Conservation (phyloP, 1,140 invertebrate genomes). For the Apolygus lucorum region DNA sequence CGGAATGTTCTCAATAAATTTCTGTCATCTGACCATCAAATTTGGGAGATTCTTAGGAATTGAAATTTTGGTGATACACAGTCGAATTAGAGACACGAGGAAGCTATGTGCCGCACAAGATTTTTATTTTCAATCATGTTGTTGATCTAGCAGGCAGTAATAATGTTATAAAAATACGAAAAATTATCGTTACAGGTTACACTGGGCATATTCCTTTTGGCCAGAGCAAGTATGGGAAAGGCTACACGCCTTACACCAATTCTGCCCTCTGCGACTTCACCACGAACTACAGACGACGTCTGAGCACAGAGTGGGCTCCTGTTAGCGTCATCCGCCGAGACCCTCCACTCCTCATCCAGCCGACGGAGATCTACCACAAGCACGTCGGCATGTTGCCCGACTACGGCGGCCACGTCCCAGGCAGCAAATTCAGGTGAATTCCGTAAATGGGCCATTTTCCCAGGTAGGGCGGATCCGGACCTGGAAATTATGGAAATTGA, state of each 20-base stretch:
- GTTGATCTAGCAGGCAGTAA: too few relatives aligned
- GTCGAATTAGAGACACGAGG: too few relatives aligned
- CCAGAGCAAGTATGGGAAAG: constrained; percentile 51
- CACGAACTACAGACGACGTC: constrained; percentile 53
- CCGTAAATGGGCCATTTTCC: too few relatives aligned
- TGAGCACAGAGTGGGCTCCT: constrained; percentile 59
- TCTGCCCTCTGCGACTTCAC: constrained; percentile 57
- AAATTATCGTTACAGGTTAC: constrained; percentile 52
- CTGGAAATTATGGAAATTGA: too few relatives aligned
- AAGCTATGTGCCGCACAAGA: too few relatives aligned
- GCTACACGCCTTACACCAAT: constrained; percentile 51
- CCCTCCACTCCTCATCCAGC: constrained; percentile 42
- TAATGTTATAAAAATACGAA: too few relatives aligned
- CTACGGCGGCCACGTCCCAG: constrained; percentile 63
- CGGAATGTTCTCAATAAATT: too few relatives aligned
- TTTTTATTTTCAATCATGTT: too few relatives aligned
- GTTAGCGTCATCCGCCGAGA: constrained; percentile 45
- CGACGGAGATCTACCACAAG: constrained; percentile 54
- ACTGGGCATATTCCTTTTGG: constrained; percentile 57
- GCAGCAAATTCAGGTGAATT: constrained; percentile 52
- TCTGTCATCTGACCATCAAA: too few relatives aligned
- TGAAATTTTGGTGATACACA: too few relatives aligned
- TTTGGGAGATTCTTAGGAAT: too few relatives aligned
- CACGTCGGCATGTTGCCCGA: constrained; percentile 60
- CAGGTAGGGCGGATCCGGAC: too few relatives aligned